A percentile compares a stretch with the other conserved stretches of the same genome.
Evolutionary conservation across 1,140 invertebrate species (phyloP).

Genomic region (Dufourea novaeangliae): DNA sequence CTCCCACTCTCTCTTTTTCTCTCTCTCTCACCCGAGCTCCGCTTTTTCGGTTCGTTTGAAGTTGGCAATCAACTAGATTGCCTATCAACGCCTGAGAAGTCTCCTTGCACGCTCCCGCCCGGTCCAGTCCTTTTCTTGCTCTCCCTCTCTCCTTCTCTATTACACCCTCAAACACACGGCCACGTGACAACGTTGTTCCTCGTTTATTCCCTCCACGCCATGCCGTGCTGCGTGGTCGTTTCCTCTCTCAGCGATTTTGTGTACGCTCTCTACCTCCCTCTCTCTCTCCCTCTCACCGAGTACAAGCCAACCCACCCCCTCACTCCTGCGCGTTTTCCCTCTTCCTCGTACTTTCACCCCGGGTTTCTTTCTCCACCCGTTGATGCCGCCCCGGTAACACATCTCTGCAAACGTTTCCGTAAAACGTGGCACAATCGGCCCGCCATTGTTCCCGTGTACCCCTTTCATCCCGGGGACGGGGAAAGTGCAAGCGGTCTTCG

Average conservation of each 20-base stretch:
- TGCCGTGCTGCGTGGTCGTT: slow-evolving; percentile 20
- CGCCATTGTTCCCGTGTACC: slow-evolving; percentile 44
- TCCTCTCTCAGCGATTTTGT: slow-evolving; percentile 52
- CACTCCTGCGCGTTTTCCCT: background rate
- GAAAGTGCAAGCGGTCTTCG: background rate
- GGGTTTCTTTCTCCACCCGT: background rate
- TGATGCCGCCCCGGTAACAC: slow-evolving; percentile 45
- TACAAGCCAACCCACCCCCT: background rate
- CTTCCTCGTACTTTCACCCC: background rate
- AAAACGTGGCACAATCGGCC: slow-evolving; percentile 60
- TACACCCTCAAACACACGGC: slow-evolving; percentile 36
- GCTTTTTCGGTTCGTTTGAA: slow-evolving; percentile 77
- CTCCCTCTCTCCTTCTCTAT: slow-evolving; percentile 24
- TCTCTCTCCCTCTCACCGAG: background rate
- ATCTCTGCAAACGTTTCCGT: slow-evolving; percentile 63
- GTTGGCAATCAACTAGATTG: slow-evolving; percentile 81
- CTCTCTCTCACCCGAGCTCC: background rate
- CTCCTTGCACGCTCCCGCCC: slow-evolving; percentile 56
- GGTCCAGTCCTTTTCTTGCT: slow-evolving; percentile 53
- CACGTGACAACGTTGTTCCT: slow-evolving; percentile 49
- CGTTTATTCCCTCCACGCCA: slow-evolving; percentile 36
- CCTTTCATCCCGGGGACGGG: background rate
- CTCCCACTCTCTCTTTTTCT: background rate
- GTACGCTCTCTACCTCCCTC: slow-evolving; percentile 25
- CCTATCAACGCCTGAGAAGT: slow-evolving; percentile 77